Base-by-base conservation (phyloP, 2,888 invertebrate species). In the Apotomis turbidana region DNA sequence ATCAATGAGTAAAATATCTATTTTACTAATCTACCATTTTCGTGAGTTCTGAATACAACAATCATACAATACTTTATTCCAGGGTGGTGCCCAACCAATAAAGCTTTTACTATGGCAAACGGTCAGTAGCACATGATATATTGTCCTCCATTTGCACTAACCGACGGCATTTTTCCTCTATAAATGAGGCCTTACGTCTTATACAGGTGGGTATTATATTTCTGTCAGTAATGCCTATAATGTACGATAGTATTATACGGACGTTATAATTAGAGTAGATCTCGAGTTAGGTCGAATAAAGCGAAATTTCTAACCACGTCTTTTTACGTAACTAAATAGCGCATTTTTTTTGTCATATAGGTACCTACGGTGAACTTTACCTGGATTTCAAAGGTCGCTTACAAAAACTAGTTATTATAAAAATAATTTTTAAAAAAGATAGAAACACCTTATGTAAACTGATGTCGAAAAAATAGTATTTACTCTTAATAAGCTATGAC, bases 171-270 rank as follows among this genome's bases (percentile, higher is more conserved):
- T 72, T 72, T 72, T 72, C 68, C 63, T 63, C 58, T 63, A 72
- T 72, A 72, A 72, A 72, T 72, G 72, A 72, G 72, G 68, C 72
- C 68, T 72, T 72, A 63, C 72, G 72, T 72, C 68, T 72, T 72
- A 68, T 72, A 68, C 72, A 72, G 72, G 72, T 72, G 72, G 72
- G 68, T 72, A 59, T 54, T 72, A 58, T 68, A 63, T 72, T 68
- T 72, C 72, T 72, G 72, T 72, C 72, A 59, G 68, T 72, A 72
- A 68, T 68, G 68, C 72, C 72, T 72, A 68, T 72, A 68, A 72
- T 68, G 46, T 72, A 72, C 46, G 72, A 59, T 72, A 44, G 58
- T 72, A 72, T 72, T 72, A 72, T 72, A 72, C 68, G 54, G 15
- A 38, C 46, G 58, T 58, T 72, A 72, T 72, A 72, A 72, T 72